A percentile compares a stretch with the other conserved stretches of the same genome.
These are phyloP conservation scores for Colinus virginianus DNA, from an alignment of 2,113 vertebrate genomes.

Conservation along the genomic window DNA sequence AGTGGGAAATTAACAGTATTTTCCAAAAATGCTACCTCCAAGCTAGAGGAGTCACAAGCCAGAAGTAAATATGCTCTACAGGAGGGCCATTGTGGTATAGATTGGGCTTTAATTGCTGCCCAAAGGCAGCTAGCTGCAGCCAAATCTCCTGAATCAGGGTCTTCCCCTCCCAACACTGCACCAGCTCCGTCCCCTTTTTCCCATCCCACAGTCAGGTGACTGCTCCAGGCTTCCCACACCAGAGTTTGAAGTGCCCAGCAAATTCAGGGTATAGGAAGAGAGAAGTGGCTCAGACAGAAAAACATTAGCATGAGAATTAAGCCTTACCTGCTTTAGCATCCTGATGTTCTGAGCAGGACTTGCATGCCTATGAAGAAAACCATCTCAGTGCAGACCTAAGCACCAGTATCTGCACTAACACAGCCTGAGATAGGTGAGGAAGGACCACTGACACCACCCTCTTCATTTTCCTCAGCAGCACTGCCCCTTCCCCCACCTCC, in stretches of 20 bases:
- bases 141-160: background rate
- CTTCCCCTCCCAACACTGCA: background rate
- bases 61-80: fast-evolving
- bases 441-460: background rate
- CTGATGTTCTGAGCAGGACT: background rate
- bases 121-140: background rate
- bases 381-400: background rate
- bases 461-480: background rate
- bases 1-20: background rate
- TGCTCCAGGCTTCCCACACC: background rate
- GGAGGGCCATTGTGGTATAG: background rate
- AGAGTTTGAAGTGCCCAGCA: background rate
- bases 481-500: background rate
- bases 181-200: background rate
- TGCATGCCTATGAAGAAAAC: background rate
- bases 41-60: background rate
- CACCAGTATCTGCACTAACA: background rate
- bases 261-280: no score
- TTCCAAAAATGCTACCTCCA: background rate
- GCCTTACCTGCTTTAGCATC: constrained; percentile 37
- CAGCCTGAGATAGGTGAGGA: fast-evolving
- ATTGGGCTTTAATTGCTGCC: background rate
- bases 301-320: background rate
- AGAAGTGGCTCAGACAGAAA: background rate
- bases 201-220: background rate